A percentile compares a stretch with the other conserved stretches of the same genome.
These are phyloP conservation scores for Nephrocerus scutellatus DNA, from an alignment of 2,888 invertebrate species.

Conservation along the genomic window DNA sequence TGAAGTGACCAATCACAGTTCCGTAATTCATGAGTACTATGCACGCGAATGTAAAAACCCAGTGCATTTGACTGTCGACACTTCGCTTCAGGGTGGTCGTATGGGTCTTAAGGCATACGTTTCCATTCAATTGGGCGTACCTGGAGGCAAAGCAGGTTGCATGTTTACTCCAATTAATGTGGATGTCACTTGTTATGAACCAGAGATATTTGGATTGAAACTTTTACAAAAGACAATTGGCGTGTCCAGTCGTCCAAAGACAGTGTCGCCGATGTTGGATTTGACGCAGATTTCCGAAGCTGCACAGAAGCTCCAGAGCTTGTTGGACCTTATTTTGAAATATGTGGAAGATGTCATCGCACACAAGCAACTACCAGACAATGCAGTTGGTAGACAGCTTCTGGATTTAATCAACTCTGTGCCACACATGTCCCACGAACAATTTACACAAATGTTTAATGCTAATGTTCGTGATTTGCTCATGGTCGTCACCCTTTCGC, in stretches of 20 bases:
- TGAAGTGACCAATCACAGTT: constrained; percentile 95
- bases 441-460: constrained; percentile 92
- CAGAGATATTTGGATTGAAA: constrained; percentile 77
- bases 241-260: constrained; percentile 50
- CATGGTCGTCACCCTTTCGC: constrained; percentile 94
- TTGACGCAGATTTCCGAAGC: constrained; percentile 81
- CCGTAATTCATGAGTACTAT: constrained; percentile 96
- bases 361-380: constrained; percentile 68
- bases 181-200: constrained; percentile 81
- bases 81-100: constrained; percentile 74
- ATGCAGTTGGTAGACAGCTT: constrained; percentile 82
- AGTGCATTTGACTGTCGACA: constrained; percentile 92
- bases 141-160: constrained; percentile 84
- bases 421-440: constrained; percentile 81
- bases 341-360: constrained; percentile 92
- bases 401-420: constrained; percentile 87
- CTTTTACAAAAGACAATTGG: constrained; percentile 77
- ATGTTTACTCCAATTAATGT: constrained; percentile 96
- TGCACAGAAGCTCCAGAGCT: constrained; percentile 65
- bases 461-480: constrained; percentile 93
- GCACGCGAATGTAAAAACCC: constrained; percentile 90
- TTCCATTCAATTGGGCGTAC: constrained; percentile 88
- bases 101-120: constrained; percentile 94
- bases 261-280: constrained; percentile 65
- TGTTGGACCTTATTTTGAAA: constrained; percentile 68